Conservation (phyloP, 1,140 invertebrate species). For the Aplysia californica region DNA sequence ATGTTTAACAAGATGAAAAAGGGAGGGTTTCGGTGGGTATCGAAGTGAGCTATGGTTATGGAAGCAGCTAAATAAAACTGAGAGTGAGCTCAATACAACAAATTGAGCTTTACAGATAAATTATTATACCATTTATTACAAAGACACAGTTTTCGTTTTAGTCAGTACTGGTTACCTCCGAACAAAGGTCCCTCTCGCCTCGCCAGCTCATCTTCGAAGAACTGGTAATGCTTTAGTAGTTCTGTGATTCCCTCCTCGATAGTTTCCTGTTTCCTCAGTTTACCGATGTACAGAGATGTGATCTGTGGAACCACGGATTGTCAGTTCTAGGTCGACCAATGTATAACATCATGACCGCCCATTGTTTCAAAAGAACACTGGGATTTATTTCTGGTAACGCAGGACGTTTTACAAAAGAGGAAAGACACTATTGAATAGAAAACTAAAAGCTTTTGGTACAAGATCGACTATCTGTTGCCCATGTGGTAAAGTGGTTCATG, state of each 20-base stretch:
- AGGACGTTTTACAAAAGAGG: not conserved
- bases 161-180: not conserved
- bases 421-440: not conserved
- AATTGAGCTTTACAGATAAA: not conserved
- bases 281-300: not conserved
- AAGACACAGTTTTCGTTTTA: not conserved
- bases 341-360: not conserved
- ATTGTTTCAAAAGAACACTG: not conserved
- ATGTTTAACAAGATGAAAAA: too few species aligned
- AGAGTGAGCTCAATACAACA: not conserved
- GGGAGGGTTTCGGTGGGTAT: too few species aligned
- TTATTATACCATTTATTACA: not conserved
- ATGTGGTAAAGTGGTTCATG: too few species aligned
- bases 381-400: not conserved
- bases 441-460: too few species aligned
- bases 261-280: not conserved
- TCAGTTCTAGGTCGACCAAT: not conserved
- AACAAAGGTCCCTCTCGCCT: constrained; percentile 2
- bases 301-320: not conserved
- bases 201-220: not conserved
- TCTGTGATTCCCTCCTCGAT: not conserved
- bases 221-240: constrained; percentile 1
- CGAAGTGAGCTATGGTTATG: not conserved
- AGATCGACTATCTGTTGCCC: too few species aligned
- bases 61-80: not conserved